These are phyloP conservation scores for Megaleporinus macrocephalus DNA, from an alignment of 2,113 vertebrate genomes.

Conservation along the genomic window DNA sequence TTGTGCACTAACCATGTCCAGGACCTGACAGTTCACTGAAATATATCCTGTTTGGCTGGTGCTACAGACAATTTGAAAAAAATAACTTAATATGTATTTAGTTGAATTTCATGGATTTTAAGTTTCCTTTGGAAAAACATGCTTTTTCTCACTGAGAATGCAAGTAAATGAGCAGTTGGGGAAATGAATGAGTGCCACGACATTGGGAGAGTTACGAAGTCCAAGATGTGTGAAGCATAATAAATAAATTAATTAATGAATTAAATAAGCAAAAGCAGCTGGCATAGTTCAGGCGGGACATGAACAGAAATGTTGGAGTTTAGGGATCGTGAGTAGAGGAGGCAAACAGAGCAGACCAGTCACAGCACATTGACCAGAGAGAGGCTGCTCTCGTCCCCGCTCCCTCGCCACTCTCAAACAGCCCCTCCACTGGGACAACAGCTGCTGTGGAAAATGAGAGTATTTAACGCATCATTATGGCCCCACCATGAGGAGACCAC, in stretches of 20 bases:
- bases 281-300: not conserved
- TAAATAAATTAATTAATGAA: not conserved
- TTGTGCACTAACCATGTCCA: no score
- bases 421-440: constrained; percentile 53
- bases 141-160: no score
- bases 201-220: no score
- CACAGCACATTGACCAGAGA: constrained; percentile 48
- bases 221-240: not conserved
- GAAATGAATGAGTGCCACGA: no score
- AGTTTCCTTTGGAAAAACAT: no score
- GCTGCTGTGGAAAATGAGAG: constrained; percentile 58
- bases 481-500: constrained; percentile 36
- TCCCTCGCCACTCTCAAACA: constrained; percentile 38
- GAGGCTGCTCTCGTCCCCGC: constrained; percentile 4
- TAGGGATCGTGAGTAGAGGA: constrained; percentile 15
- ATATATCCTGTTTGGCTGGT: no score
- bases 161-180: no score
- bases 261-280: not conserved
- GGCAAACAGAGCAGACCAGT: constrained; percentile 26
- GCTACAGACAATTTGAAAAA: no score
- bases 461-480: constrained; percentile 69
- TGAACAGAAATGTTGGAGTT: not conserved
- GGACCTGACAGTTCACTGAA: no score
- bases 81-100: no score
- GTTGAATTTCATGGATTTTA: no score